Evolutionary conservation across 1,140 invertebrate species (phyloP).

Genomic region (Tetraneura akinire): DNA sequence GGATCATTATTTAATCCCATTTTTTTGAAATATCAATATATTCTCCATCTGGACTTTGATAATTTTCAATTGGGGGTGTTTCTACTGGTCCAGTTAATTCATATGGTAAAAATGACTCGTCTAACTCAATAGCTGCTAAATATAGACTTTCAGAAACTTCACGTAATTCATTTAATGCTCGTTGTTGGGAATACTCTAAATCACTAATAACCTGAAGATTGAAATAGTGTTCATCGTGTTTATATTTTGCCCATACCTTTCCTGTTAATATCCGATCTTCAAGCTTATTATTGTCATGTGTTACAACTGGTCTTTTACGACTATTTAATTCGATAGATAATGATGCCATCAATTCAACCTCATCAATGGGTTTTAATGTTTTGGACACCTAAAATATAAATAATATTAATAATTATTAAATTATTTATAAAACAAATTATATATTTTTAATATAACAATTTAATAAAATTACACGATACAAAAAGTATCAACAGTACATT

Average conservation of each 20-base stretch:
- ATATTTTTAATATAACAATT: no score
- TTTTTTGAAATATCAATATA: conserved; percentile 79
- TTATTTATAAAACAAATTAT: no score
- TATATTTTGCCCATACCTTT: conserved; percentile 76
- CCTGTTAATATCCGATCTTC: conserved; percentile 64
- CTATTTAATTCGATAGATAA: conserved; percentile 67
- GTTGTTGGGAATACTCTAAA: conserved; percentile 70
- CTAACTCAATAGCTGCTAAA: conserved; percentile 77
- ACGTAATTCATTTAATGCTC: conserved; percentile 75
- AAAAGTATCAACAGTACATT: no score
- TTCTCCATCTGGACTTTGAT: conserved; percentile 79
- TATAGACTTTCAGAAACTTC: conserved; percentile 80
- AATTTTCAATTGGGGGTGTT: conserved; percentile 78
- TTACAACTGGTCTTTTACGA: conserved; percentile 60
- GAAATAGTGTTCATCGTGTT: conserved; percentile 64
- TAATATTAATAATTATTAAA: not conserved
- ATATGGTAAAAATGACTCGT: conserved; percentile 70
- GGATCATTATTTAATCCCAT: conserved; percentile 68
- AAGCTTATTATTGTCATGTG: conserved; percentile 61
- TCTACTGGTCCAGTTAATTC: conserved; percentile 69
- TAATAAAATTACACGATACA: no score
- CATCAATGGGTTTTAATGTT: conserved; percentile 81
- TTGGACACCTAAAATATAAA: conserved; percentile 31
- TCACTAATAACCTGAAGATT: conserved; percentile 71
- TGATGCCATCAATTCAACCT: conserved; percentile 71